Evolutionary conservation across 2,888 invertebrate species (phyloP).

Genomic region (Clitarchus hookeri): DNA sequence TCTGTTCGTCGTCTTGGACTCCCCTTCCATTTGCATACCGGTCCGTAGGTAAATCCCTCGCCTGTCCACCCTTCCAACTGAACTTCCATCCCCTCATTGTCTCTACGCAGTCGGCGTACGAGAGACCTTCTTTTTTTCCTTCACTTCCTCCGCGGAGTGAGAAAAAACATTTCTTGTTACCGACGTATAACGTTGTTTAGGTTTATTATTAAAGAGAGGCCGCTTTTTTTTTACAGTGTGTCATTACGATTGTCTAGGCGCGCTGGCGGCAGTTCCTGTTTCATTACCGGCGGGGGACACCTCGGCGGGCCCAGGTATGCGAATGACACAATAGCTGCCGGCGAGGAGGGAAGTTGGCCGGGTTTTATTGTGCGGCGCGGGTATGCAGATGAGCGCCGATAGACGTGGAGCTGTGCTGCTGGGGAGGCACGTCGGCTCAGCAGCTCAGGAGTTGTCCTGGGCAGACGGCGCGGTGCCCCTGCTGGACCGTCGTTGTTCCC

Average conservation of each 20-base stretch:
- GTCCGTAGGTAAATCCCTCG: background rate
- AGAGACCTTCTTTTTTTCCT: background rate
- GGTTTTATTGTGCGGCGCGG: background rate
- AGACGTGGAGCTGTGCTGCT: too few species aligned
- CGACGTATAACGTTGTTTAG: conserved; percentile 22
- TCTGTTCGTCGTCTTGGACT: conserved; percentile 1
- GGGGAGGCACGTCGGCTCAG: too few species aligned
- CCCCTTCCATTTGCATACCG: conserved; percentile 22
- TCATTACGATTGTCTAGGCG: conserved; percentile 23
- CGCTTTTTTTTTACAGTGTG: conserved; percentile 21
- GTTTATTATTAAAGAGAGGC: conserved; percentile 1
- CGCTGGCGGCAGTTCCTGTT: background rate
- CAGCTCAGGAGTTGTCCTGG: too few species aligned
- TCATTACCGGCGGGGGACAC: background rate
- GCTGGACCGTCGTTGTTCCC: too few species aligned
- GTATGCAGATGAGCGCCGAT: background rate
- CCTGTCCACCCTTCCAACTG: background rate
- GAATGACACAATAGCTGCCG: background rate
- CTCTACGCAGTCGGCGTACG: background rate
- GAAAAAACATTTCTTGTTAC: background rate
- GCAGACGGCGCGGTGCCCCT: too few species aligned
- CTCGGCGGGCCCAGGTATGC: background rate
- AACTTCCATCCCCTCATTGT: background rate
- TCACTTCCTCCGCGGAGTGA: background rate
- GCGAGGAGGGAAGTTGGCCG: background rate